A percentile compares a stretch with the other conserved stretches of the same genome.
These are phyloP conservation scores for Oreotragus oreotragus DNA, from an alignment of 2,113 vertebrate genomes.

Conservation along the genomic window DNA sequence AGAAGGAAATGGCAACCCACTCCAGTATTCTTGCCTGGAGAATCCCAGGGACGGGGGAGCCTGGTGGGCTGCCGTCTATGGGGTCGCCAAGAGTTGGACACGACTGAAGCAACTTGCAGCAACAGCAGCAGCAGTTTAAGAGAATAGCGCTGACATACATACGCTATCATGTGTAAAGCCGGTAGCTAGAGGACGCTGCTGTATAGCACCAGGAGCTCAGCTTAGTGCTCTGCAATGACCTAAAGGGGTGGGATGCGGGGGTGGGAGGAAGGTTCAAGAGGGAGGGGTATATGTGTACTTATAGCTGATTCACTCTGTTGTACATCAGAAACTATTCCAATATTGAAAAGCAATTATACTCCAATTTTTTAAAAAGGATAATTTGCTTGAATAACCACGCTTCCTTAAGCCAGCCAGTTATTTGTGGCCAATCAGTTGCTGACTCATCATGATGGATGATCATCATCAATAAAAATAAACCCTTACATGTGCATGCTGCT, in stretches of 20 bases:
- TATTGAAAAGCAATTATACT: neutral
- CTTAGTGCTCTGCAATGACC: neutral
- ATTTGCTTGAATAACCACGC: neutral
- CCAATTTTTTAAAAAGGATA: neutral
- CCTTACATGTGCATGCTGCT: neutral
- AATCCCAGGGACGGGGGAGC: too few species aligned
- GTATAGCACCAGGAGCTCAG: neutral
- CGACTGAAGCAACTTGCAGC: too few species aligned
- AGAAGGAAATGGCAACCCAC: neutral
- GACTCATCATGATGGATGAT: neutral
- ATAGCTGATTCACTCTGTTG: neutral
- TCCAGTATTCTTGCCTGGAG: too few species aligned
- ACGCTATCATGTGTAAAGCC: rapidly evolving
- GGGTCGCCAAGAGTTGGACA: too few species aligned
- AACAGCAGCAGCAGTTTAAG: neutral
- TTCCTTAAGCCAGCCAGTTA: neutral
- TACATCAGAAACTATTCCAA: neutral
- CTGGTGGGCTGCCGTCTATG: too few species aligned
- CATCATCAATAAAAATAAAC: neutral
- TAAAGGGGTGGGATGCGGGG: rapidly evolving
- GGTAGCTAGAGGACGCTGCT: neutral
- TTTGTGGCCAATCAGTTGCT: neutral
- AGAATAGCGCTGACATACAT: neutral
- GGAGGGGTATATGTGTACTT: neutral
- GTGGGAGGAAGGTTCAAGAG: neutral